Base-by-base conservation (phyloP, 2,113 vertebrate species). In the Amphiprion ocellaris region DNA sequence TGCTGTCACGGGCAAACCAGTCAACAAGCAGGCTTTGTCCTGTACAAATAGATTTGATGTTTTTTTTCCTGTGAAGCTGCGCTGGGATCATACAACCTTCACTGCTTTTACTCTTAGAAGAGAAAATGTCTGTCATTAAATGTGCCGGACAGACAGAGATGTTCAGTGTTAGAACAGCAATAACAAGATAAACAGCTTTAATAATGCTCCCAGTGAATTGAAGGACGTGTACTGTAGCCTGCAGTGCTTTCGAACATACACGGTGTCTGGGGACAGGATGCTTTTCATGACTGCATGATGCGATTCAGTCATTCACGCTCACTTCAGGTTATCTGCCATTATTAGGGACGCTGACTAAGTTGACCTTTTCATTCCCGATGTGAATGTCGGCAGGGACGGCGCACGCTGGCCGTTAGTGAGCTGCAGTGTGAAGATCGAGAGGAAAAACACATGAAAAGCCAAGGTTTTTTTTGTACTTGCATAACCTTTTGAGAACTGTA, bases 331-430 rank as follows among this genome's bases (percentile, higher is more conserved):
- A 74, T 74, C 69, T 46, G 52, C 28, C 68, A 23, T 78, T 77
- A 85, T 85, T 85, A 53, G 77, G 65, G 61, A 72, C 12, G 1
- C 5, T 55, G 69, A 78, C 74, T 58, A 5, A 1, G n/a, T 19
- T 70, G 81, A 85, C 80, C 84, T 87, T 90, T 89, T 85, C 78
- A 77, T 79, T 68, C 59, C 54, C 63, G 52, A 60, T 60, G 46
- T 72, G 15, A 69, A 64, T 65, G 64, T 28, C 64, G 77, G 53
- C 73, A 52, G 62, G 28, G 11, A 63, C 33, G 50, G 41, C 30
- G 53, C 66, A 73, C 56, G 15, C 28, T 0, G n/a, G 24, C 30
- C 53, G 37, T 50, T 59, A 47, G 33, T 54, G 69, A 50, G 46
- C 54, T 33, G 39, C 69, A 41, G 15, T 4, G 41, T 49, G 41